Evolutionary conservation across 2,888 invertebrate species (phyloP).

Genomic region (Schizotus pectinicornis): DNA sequence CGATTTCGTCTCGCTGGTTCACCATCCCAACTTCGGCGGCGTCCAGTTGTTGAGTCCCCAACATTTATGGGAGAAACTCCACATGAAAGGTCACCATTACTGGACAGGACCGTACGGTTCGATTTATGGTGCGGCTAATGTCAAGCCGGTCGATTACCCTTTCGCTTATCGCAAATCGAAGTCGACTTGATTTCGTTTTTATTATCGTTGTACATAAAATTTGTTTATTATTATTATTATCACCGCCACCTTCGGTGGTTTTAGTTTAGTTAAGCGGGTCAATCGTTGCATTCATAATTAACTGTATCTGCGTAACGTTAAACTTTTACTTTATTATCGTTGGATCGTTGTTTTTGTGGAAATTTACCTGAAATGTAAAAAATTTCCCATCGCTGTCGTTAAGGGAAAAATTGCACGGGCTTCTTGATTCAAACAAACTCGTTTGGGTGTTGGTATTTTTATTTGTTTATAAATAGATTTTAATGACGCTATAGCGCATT

Average conservation of each 20-base stretch:
- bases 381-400: too few relatives aligned
- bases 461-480: too few relatives aligned
- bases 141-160: slow-evolving; percentile 31
- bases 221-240: neutral
- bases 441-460: too few relatives aligned
- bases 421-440: too few relatives aligned
- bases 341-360: too few relatives aligned
- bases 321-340: slow-evolving; percentile 23
- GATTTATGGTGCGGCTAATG: slow-evolving; percentile 26
- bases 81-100: slow-evolving; percentile 27
- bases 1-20: slow-evolving; percentile 18
- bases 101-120: slow-evolving; percentile 31
- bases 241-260: slow-evolving; percentile 11
- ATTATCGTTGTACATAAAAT: neutral
- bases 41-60: slow-evolving; percentile 29
- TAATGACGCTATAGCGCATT: too few relatives aligned
- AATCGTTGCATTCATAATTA: slow-evolving; percentile 26
- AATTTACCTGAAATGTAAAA: too few relatives aligned
- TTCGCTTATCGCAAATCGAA: slow-evolving; percentile 31
- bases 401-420: too few relatives aligned
- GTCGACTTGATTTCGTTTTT: neutral
- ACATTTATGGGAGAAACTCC: slow-evolving; percentile 33
- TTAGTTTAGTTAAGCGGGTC: slow-evolving; percentile 24
- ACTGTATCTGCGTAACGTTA: too few relatives aligned
- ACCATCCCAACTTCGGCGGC: slow-evolving; percentile 34